Base-by-base conservation (phyloP, 2,113 vertebrate genomes). In the Scomber japonicus region DNA sequence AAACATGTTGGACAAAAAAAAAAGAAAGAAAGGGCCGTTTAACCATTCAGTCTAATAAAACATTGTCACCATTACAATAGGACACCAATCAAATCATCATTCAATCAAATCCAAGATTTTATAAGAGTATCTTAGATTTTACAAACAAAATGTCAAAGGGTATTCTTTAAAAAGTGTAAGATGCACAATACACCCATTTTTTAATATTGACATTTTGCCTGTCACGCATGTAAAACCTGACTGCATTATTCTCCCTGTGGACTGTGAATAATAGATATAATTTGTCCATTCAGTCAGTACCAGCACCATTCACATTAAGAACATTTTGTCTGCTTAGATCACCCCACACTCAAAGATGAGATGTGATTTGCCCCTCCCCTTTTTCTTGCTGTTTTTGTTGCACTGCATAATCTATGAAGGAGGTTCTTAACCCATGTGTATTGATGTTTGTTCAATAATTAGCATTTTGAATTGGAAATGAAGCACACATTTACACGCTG, bases 271-370 rank as follows among this genome's bases (percentile, higher is more conserved):
- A 84, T 60, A 55, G 45, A 75, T 59, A 50, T 9, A 78, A 69
- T 86, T 64, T 62, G 46, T 67, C 50, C 75, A 44, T 67, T 7
- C 24, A 49, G 46, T 2, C 35, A 2, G 35, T 31, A 31, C 31
- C 4, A 2, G 35, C 30, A 27, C 31, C 4, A 50, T 73, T 64
- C 62, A 84, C 44, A 44, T 59, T 60, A 49, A 78, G 57, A 88
- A 78, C 83, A 83, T 64, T 60, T 13, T 35, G 78, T 82, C 78
- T 45, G 69, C 57, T 72, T 55, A 59, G 30, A 80, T 82, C 65
- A 75, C 5, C 31, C 11, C 8, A 5, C 45, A 57, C 59, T 86
- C 57, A 65, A 14, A 76, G 11, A 78, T 49, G n/a, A 79, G 50
- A 51, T 59, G 48, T 21, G 62, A 53, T 76, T 69, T 74, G 35